Conservation (phyloP, 37 sponge, comb jelly and placozoan species). For the Chondrosia reniformis region DNA sequence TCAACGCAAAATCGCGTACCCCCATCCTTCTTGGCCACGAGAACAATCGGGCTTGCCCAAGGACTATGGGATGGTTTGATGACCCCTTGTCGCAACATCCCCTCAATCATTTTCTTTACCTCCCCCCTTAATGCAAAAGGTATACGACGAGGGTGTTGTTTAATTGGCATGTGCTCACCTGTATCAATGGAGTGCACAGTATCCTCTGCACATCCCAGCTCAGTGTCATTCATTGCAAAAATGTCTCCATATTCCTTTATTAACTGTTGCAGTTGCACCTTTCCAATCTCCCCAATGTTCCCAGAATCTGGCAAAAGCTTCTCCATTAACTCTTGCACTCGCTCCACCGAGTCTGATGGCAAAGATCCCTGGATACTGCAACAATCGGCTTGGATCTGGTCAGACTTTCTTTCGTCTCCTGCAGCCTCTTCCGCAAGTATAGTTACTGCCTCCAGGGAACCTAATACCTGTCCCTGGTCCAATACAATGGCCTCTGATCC, state of each 20-base stretch:
- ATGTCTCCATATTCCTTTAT: background rate
- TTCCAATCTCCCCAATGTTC: background rate
- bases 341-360: too few species aligned
- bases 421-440: background rate
- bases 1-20: constrained; percentile 49
- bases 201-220: constrained; percentile 26
- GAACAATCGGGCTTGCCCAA: constrained; percentile 57
- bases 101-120: constrained; percentile 29
- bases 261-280: background rate
- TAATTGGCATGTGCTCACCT: constrained; percentile 39
- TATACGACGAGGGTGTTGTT: constrained; percentile 31
- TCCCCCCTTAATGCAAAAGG: constrained; percentile 30
- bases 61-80: constrained; percentile 46
- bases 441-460: background rate
- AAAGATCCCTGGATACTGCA: too few species aligned
- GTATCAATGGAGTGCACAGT: constrained; percentile 39
- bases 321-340: too few species aligned
- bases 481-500: background rate
- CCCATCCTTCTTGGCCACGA: constrained; percentile 51
- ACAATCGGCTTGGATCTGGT: too few species aligned
- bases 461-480: background rate
- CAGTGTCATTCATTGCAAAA: constrained; percentile 40
- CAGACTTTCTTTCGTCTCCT: background rate
- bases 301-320: too few species aligned
- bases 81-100: constrained; percentile 41